Percentiles rank a stretch among this genome's conserved stretches.
These are phyloP conservation scores for mouse (Mus musculus) DNA, from an alignment of 2,113 vertebrate genomes.

Conservation along the genomic window DNA sequence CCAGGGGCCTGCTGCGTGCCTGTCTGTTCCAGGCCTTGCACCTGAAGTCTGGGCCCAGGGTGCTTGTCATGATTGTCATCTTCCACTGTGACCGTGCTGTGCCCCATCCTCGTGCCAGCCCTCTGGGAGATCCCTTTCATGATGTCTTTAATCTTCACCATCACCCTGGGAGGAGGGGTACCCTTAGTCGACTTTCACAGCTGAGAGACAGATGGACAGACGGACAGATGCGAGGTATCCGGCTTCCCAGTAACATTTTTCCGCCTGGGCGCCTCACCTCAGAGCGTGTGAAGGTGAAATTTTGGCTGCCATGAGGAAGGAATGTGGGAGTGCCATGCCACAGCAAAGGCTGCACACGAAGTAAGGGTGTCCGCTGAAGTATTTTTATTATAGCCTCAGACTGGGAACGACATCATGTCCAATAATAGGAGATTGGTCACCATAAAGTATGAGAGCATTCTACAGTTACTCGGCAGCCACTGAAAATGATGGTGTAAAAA, in stretches of 20 bases:
- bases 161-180: not conserved
- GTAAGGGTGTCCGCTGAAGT: conserved; percentile 56
- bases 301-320: not conserved
- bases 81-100: not conserved
- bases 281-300: not conserved
- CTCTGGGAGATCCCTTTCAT: not conserved
- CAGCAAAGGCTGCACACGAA: conserved; percentile 27
- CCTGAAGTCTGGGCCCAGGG: not conserved
- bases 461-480: conserved; percentile 55
- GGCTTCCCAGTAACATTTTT: not conserved
- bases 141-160: not conserved
- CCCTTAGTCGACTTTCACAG: not conserved
- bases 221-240: not conserved
- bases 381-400: conserved; percentile 72
- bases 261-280: not conserved
- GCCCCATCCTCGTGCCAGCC: not conserved
- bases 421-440: conserved; percentile 68
- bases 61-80: not conserved
- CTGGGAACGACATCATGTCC: conserved; percentile 68
- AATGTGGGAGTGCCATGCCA: not conserved
- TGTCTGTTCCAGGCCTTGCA: not conserved
- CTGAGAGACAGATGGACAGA: not conserved
- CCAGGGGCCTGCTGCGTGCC: too few species aligned
- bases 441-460: conserved; percentile 71
- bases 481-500: conserved; percentile 74